Percentiles rank a stretch among this genome's conserved stretches.
These are phyloP conservation scores for Drosophila paranaensis DNA, from an alignment of 2,888 invertebrate species.

Conservation along the genomic window DNA sequence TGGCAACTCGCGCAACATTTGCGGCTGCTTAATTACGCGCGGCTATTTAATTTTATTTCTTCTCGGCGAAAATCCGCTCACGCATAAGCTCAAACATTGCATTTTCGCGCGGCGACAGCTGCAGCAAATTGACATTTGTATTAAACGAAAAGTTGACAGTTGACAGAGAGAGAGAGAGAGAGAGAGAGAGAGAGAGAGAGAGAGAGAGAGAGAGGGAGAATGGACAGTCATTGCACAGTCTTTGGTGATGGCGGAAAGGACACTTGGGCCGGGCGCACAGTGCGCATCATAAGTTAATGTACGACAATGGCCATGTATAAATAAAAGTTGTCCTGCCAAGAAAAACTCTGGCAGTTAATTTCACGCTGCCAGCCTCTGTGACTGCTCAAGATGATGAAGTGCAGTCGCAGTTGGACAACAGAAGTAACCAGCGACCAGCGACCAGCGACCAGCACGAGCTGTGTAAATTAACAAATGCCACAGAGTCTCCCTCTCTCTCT, in stretches of 20 bases:
- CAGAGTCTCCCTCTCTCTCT: neutral
- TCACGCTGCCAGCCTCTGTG: constrained; percentile 75
- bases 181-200: neutral
- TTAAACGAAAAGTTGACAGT: constrained; percentile 27
- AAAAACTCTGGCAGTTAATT: constrained; percentile 72
- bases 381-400: constrained; percentile 73
- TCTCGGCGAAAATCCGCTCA: constrained; percentile 22
- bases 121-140: constrained; percentile 73
- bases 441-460: neutral
- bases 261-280: constrained; percentile 53
- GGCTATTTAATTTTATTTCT: constrained; percentile 61
- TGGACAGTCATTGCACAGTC: constrained; percentile 11
- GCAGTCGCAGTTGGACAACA: constrained; percentile 47
- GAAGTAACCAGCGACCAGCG: constrained; percentile 20
- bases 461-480: constrained; percentile 28
- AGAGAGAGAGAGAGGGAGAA: neutral
- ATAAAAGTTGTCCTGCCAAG: constrained; percentile 60
- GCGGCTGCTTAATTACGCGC: constrained; percentile 63
- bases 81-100: constrained; percentile 45
- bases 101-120: constrained; percentile 62
- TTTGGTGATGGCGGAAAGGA: constrained; percentile 64
- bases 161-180: neutral
- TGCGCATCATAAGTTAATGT: constrained; percentile 70
- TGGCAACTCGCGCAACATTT: constrained; percentile 49
- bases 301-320: constrained; percentile 65